Percentiles rank a stretch among this genome's conserved stretches.
These are phyloP conservation scores for Cercocebus atys DNA, from an alignment of 2,113 vertebrate species.

Conservation along the genomic window DNA sequence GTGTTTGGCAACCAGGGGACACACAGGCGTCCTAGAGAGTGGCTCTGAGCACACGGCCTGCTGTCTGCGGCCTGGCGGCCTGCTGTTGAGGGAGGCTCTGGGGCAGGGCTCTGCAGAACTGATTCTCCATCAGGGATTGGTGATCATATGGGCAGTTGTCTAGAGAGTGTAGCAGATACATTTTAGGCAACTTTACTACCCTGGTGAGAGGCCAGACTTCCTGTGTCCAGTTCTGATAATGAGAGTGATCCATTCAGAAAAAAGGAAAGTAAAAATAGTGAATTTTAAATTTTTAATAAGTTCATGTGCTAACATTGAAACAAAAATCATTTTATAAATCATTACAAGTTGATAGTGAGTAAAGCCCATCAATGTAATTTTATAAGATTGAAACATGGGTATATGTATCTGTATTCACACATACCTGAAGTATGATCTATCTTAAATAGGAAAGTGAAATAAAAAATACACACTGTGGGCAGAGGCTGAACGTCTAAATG, in stretches of 20 bases:
- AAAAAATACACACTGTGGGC: not conserved
- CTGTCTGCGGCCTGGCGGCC: not conserved
- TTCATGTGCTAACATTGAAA: not conserved
- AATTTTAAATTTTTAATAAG: not conserved
- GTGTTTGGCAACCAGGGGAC: not conserved
- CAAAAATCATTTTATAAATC: not conserved
- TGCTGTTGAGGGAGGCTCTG: not conserved
- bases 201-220: not conserved
- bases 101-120: not conserved
- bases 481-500: not conserved
- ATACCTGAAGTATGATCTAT: not conserved
- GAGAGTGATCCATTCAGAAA: not conserved
- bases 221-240: not conserved
- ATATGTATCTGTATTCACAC: not conserved
- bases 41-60: no score
- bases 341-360: conserved; percentile 10
- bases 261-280: not conserved
- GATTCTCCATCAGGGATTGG: not conserved
- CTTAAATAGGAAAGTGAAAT: not conserved
- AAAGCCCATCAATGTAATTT: not conserved
- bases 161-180: not conserved
- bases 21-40: not conserved
- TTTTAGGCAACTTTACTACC: not conserved
- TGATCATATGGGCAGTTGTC: not conserved
- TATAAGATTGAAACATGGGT: not conserved